Percentiles rank a stretch among this genome's conserved stretches.
Conservation (phyloP, 2,797 vertebrate species). For the Erpetoichthys calabaricus region DNA sequence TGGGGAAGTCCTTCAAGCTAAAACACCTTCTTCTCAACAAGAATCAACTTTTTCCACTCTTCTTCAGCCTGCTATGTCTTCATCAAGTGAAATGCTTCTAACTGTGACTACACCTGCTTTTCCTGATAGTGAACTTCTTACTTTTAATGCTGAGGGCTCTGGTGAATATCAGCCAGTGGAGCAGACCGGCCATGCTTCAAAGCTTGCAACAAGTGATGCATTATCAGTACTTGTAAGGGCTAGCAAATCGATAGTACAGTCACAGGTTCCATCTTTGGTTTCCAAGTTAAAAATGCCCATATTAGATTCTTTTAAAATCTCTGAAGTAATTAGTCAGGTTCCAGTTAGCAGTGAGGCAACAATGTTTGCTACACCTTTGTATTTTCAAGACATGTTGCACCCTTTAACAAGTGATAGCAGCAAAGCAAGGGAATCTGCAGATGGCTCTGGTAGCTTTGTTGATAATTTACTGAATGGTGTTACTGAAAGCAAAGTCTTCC, state of each 20-base stretch:
- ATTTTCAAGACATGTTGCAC: slow-evolving; percentile 10
- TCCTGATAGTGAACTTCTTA: slow-evolving; percentile 49
- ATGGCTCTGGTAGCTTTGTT: slow-evolving; percentile 18
- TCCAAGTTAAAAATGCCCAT: slow-evolving; percentile 16
- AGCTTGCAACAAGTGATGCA: slow-evolving; percentile 12
- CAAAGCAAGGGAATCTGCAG: slow-evolving; percentile 22
- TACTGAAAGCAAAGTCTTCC: slow-evolving; percentile 35
- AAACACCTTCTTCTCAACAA: slow-evolving; percentile 36
- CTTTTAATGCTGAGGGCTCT: slow-evolving; percentile 44
- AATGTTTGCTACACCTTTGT: slow-evolving; percentile 33
- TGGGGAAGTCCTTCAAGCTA: slow-evolving; percentile 37
- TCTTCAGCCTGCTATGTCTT: slow-evolving; percentile 52
- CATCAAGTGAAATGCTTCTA: slow-evolving; percentile 51
- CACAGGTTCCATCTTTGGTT: slow-evolving; percentile 16
- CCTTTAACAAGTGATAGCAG: slow-evolving; percentile 9
- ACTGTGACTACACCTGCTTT: slow-evolving; percentile 37
- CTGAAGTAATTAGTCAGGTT: background rate
- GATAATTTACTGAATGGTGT: slow-evolving; percentile 36
- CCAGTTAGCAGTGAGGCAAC: slow-evolving; percentile 18
- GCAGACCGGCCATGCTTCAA: slow-evolving; percentile 25
- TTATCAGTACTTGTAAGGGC: slow-evolving; percentile 10
- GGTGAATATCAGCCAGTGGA: slow-evolving; percentile 12
- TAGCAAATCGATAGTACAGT: slow-evolving; percentile 24
- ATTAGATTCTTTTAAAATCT: slow-evolving; percentile 33
- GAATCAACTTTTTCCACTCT: slow-evolving; percentile 38